phyloP scores from a whole-genome alignment of 2,888 invertebrate species.

The Agonopterix arenella region DNA sequence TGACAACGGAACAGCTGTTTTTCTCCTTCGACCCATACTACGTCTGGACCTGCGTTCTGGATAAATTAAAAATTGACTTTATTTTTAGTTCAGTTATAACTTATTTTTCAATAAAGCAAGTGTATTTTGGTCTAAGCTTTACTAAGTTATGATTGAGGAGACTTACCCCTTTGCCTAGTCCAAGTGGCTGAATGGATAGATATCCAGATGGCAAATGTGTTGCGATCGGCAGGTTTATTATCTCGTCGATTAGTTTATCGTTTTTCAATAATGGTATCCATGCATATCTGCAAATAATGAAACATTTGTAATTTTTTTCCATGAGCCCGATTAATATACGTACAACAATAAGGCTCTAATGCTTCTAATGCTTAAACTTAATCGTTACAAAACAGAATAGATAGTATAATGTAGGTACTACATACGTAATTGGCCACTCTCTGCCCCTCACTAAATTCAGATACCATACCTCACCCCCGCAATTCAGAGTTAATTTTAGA shows the following conservation, averaged over 20 bases:
- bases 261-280: slow-evolving; percentile 93
- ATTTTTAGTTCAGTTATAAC: background rate
- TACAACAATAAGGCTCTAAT: too few relatives aligned
- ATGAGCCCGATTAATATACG: too few relatives aligned
- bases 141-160: background rate
- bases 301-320: background rate
- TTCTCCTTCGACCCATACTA: slow-evolving; percentile 95
- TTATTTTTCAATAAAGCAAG: background rate
- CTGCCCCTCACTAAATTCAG: too few relatives aligned
- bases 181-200: slow-evolving; percentile 91
- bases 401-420: too few relatives aligned
- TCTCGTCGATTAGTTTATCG: slow-evolving; percentile 89
- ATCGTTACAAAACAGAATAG: too few relatives aligned
- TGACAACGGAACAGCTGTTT: slow-evolving; percentile 91
- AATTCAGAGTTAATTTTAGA: too few relatives aligned
- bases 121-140: background rate
- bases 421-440: too few relatives aligned
- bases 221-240: slow-evolving; percentile 90
- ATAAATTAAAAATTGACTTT: background rate
- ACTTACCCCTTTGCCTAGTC: slow-evolving; percentile 93
- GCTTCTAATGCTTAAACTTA: too few relatives aligned
- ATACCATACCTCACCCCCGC: too few relatives aligned
- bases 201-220: slow-evolving; percentile 93
- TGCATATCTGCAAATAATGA: slow-evolving; percentile 77
- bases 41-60: slow-evolving; percentile 91